Percentiles rank a stretch among this genome's conserved stretches.
phyloP scores from a whole-genome alignment of 1,140 invertebrate species.

The Maconellicoccus hirsutus region DNA sequence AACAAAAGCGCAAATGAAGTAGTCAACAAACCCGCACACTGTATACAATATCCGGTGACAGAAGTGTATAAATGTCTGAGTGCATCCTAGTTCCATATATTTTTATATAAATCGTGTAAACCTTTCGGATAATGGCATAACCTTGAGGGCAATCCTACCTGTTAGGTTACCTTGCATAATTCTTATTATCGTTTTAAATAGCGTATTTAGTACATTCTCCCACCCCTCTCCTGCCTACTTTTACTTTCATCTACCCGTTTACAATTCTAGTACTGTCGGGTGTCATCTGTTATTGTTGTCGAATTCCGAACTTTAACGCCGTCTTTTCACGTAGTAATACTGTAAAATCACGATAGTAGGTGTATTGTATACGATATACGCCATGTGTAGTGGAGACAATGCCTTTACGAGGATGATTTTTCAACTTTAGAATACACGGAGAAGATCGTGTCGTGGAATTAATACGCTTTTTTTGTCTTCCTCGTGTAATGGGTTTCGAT shows the following conservation, averaged over 20 bases:
- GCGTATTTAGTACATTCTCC: conserved; percentile 20
- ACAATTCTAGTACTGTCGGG: not conserved
- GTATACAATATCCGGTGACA: conserved; percentile 9
- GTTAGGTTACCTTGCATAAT: conserved; percentile 22
- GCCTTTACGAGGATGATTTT: too few relatives aligned
- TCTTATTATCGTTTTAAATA: conserved; percentile 22
- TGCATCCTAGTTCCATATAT: conserved; percentile 20
- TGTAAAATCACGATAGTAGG: not conserved
- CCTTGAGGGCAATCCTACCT: conserved; percentile 19
- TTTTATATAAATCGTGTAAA: conserved; percentile 22
- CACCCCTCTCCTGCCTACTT: conserved; percentile 18
- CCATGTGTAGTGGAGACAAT: too few relatives aligned
- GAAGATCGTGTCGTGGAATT: not conserved
- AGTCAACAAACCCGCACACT: not conserved
- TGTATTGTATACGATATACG: not conserved
- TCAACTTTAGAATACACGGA: too few relatives aligned
- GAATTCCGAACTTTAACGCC: not conserved
- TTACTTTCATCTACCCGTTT: conserved; percentile 18
- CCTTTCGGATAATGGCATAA: conserved; percentile 21
- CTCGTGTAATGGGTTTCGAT: not conserved
- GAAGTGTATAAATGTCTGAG: conserved; percentile 18
- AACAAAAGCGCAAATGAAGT: conserved; percentile 17
- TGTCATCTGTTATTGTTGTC: conserved; percentile 19
- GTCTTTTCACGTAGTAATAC: not conserved
- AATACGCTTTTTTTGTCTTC: not conserved